Evolutionary conservation across 1,140 invertebrate genomes (phyloP).

Genomic region (Ceratina calcarata): DNA sequence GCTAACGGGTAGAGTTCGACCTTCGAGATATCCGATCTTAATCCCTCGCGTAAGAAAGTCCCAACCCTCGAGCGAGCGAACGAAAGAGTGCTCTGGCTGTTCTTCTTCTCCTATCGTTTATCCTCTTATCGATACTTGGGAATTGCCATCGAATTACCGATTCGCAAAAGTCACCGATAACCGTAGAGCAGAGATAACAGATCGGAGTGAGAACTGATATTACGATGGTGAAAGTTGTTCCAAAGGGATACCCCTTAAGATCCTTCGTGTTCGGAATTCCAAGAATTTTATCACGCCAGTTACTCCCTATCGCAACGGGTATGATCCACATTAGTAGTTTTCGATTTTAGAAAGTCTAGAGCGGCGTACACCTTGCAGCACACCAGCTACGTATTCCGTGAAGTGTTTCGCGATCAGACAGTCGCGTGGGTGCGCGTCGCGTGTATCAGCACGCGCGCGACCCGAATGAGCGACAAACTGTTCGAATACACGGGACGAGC

Average conservation of each 20-base stretch:
- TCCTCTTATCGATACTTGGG: conserved; percentile 42
- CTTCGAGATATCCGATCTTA: conserved; percentile 54
- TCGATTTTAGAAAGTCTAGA: neutral
- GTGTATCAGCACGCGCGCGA: neutral
- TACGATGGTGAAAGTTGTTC: neutral
- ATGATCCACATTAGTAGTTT: too few species aligned
- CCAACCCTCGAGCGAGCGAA: conserved; percentile 5
- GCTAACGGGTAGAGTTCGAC: conserved; percentile 14
- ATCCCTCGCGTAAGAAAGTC: conserved; percentile 47
- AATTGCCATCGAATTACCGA: conserved; percentile 37
- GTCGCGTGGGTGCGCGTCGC: conserved; percentile 7
- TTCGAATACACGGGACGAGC: conserved; percentile 34
- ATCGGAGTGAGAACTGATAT: conserved; percentile 40
- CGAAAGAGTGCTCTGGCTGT: neutral
- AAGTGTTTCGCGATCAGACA: conserved; percentile 1
- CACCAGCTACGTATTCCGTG: conserved; percentile 25
- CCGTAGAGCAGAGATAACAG: conserved; percentile 42
- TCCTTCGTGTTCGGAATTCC: neutral
- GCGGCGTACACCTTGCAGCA: neutral
- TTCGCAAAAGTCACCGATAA: conserved; percentile 57
- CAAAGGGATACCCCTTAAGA: neutral
- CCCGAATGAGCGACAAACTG: conserved; percentile 20
- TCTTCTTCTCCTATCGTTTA: conserved; percentile 20
- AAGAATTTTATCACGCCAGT: too few species aligned
- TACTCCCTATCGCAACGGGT: too few species aligned